phyloP scores from a whole-genome alignment of 2,888 invertebrate genomes.

The Hirtodrosophila trivittata region DNA sequence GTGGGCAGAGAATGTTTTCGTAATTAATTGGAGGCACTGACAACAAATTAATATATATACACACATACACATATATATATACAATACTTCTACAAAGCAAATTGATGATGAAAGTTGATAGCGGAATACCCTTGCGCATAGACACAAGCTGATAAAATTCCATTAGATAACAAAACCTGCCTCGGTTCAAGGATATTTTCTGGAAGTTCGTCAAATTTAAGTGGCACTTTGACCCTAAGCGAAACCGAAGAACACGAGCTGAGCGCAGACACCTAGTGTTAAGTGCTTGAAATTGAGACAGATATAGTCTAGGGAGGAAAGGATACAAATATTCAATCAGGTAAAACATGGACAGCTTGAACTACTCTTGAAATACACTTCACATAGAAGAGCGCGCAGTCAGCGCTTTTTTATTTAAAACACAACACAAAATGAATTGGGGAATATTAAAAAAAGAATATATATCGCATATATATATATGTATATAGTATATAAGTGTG shows the following conservation, averaged over 20 bases:
- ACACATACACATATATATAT: too few relatives aligned
- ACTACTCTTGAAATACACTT: conserved; percentile 13
- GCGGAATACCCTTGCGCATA: conserved; percentile 22
- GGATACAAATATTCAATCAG: too few relatives aligned
- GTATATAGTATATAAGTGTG: too few relatives aligned
- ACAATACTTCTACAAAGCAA: conserved; percentile 3
- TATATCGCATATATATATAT: conserved; percentile 23
- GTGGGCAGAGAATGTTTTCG: conserved; percentile 24
- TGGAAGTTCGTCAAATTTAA: too few relatives aligned
- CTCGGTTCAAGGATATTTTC: too few relatives aligned
- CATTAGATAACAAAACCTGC: conserved; percentile 1
- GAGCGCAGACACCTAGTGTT: too few relatives aligned
- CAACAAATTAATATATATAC: conserved; percentile 62
- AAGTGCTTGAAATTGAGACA: too few relatives aligned
- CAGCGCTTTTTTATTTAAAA: conserved; percentile 55
- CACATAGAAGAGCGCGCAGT: conserved; percentile 22
- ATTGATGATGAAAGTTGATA: conserved; percentile 51
- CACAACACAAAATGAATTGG: conserved; percentile 17
- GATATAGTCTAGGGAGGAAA: too few relatives aligned
- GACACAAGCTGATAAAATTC: background rate
- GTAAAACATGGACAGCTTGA: too few relatives aligned
- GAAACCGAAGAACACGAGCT: too few relatives aligned
- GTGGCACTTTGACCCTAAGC: too few relatives aligned
- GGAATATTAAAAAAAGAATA: conserved; percentile 26
- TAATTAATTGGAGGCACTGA: conserved; percentile 65